These are phyloP conservation scores for Anser cygnoides DNA, from an alignment of 2,113 vertebrate species.

Conservation along the genomic window DNA sequence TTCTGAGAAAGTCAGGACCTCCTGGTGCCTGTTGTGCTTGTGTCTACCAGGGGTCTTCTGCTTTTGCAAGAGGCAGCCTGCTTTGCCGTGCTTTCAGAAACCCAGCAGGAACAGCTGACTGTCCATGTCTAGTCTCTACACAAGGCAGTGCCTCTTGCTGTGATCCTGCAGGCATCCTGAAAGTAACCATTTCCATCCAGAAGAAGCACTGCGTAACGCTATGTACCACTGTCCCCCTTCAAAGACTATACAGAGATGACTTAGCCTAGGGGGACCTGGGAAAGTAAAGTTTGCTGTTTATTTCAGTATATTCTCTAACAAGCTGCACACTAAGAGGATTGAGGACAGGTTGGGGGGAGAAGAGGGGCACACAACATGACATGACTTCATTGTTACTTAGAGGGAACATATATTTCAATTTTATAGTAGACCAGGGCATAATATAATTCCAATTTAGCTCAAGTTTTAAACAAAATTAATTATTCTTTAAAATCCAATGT, in stretches of 20 bases:
- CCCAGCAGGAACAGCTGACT: background rate
- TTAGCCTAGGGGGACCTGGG: background rate
- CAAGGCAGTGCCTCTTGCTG: background rate
- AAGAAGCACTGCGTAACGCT: background rate
- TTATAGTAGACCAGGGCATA: background rate
- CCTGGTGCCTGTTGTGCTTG: background rate
- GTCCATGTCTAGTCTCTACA: accelerated
- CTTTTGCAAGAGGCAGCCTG: background rate
- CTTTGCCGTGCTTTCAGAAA: background rate
- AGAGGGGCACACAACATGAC: no score
- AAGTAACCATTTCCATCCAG: background rate
- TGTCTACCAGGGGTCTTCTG: background rate
- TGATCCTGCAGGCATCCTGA: background rate
- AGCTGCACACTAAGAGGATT: background rate
- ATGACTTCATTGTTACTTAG: no score
- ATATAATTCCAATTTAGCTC: background rate
- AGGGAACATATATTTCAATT: background rate
- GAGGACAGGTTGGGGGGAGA: no score
- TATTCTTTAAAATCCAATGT: background rate
- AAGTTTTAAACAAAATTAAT: background rate
- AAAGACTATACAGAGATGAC: background rate
- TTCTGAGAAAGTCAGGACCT: background rate
- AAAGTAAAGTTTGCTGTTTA: background rate
- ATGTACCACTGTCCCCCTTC: background rate
- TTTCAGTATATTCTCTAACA: background rate